Conservation (phyloP, 2,797 vertebrate species). For the Sebastes aleutianus region DNA sequence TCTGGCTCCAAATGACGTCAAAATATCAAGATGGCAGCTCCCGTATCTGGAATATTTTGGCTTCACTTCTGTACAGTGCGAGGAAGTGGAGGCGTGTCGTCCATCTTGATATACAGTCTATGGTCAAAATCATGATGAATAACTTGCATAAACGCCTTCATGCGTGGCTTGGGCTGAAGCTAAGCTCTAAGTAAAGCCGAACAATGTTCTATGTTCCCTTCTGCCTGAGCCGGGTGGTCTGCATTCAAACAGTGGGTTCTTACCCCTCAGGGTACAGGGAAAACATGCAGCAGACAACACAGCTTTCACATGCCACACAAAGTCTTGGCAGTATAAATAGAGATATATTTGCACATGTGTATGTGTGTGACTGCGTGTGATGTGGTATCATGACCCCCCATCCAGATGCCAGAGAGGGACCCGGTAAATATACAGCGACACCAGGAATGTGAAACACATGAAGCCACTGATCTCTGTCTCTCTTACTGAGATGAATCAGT, state of each 20-base stretch:
- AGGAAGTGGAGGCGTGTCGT: too few species aligned
- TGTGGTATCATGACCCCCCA: slow-evolving; percentile 56
- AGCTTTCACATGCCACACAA: slow-evolving; percentile 26
- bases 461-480: slow-evolving; percentile 19
- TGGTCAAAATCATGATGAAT: neutral
- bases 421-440: slow-evolving; percentile 29
- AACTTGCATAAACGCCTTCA: neutral
- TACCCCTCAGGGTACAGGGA: neutral
- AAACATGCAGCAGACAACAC: slow-evolving; percentile 5
- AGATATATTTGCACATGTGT: slow-evolving; percentile 44
- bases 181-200: neutral
- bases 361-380: slow-evolving; percentile 50
- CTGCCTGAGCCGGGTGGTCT: neutral
- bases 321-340: slow-evolving; percentile 25
- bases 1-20: too few species aligned
- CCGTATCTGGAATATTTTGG: too few species aligned
- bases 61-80: too few species aligned
- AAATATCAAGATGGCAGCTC: too few species aligned
- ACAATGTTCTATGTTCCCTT: neutral
- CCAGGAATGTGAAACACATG: slow-evolving; percentile 27
- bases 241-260: neutral
- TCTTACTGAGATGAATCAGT: neutral
- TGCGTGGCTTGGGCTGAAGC: neutral
- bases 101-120: too few species aligned
- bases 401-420: slow-evolving; percentile 52